Conservation (phyloP, 2,888 invertebrate species). For the Rotaria socialis region DNA sequence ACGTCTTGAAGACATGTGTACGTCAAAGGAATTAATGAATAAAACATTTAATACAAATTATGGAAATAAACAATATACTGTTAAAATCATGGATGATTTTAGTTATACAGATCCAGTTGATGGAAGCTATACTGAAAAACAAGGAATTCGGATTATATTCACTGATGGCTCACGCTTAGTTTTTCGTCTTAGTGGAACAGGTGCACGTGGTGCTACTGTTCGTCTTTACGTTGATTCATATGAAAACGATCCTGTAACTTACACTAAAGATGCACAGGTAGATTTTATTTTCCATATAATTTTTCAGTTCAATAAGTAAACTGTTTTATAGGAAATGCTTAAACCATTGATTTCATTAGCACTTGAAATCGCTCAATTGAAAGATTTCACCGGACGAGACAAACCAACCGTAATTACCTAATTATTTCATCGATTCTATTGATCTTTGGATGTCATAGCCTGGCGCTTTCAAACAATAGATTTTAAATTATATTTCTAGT, state of each 20-base stretch:
- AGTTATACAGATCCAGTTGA: conserved; percentile 92
- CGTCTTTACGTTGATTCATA: conserved; percentile 91
- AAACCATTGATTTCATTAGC: conserved; percentile 81
- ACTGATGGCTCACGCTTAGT: conserved; percentile 89
- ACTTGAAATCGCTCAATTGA: conserved; percentile 74
- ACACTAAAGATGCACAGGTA: conserved; percentile 61
- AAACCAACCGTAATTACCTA: conserved; percentile 89
- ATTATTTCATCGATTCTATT: not conserved
- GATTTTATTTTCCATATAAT: not conserved
- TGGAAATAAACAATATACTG: conserved; percentile 69
- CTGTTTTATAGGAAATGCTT: conserved; percentile 64
- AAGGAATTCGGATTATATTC: conserved; percentile 87
- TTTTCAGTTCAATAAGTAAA: not conserved
- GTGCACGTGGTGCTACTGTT: conserved; percentile 94
- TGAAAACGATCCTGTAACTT: conserved; percentile 67
- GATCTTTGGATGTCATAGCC: too few relatives aligned
- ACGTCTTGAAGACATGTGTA: conserved; percentile 61
- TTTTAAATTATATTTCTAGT: too few relatives aligned
- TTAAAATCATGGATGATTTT: conserved; percentile 83
- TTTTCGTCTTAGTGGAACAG: conserved; percentile 89
- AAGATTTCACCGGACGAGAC: conserved; percentile 78
- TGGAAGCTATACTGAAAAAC: conserved; percentile 78
- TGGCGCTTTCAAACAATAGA: too few relatives aligned
- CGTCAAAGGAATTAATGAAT: conserved; percentile 53
- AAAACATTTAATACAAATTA: conserved; percentile 52